These are phyloP conservation scores for Cyrtonyx montezumae DNA, from an alignment of 2,113 vertebrate genomes.

Conservation along the genomic window DNA sequence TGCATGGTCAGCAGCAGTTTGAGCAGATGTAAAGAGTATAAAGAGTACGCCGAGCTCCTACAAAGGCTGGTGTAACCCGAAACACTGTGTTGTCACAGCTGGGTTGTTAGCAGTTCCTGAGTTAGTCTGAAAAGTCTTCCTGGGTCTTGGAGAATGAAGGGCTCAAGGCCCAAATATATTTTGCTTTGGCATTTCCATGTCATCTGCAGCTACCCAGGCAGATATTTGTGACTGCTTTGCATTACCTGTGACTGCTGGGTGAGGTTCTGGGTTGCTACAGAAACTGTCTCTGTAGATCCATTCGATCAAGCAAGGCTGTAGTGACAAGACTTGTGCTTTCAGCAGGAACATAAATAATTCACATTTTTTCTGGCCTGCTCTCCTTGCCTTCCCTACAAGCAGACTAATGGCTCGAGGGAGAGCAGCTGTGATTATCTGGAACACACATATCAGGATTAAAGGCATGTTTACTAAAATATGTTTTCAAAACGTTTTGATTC, in stretches of 20 bases:
- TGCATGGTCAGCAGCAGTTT: background rate
- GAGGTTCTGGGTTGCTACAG: conserved; percentile 55
- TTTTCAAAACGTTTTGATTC: background rate
- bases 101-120: rapidly evolving
- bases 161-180: background rate
- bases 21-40: background rate
- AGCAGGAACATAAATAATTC: conserved; percentile 65
- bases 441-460: background rate
- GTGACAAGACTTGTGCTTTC: conserved; percentile 36
- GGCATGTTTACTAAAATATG: background rate
- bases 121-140: background rate
- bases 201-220: background rate
- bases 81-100: background rate
- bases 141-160: background rate
- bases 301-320: background rate
- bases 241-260: background rate
- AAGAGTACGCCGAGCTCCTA: background rate
- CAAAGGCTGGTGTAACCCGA: background rate
- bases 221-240: background rate
- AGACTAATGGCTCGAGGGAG: background rate
- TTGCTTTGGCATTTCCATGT: background rate
- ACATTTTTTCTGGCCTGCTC: background rate
- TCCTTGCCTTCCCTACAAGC: background rate
- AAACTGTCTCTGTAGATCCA: conserved; percentile 46
- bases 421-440: background rate